These are phyloP conservation scores for Drosophila paramelanica DNA, from an alignment of 2,888 invertebrate species.

Conservation along the genomic window DNA sequence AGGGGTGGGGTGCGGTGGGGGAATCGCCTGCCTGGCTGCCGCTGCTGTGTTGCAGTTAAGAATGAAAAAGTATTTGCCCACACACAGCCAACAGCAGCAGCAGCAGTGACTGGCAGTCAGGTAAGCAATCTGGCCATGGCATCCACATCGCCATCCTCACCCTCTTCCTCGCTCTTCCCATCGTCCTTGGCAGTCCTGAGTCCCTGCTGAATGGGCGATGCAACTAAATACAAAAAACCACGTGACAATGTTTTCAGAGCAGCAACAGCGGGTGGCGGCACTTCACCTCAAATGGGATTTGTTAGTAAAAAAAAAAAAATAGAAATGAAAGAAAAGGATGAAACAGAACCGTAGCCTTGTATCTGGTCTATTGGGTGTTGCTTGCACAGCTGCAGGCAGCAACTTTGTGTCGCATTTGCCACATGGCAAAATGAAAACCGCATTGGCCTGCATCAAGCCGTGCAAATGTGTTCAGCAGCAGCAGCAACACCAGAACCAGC, in stretches of 20 bases:
- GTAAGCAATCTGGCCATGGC: slow-evolving; percentile 57
- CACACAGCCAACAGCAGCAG: slow-evolving; percentile 8
- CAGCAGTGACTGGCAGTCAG: slow-evolving; percentile 37
- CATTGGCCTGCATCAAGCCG: slow-evolving; percentile 58
- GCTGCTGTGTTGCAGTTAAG: slow-evolving; percentile 29
- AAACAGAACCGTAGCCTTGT: slow-evolving; percentile 9
- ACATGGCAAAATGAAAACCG: slow-evolving; percentile 57
- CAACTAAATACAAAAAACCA: slow-evolving; percentile 77
- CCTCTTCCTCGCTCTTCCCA: slow-evolving; percentile 11
- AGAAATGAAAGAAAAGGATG: not conserved
- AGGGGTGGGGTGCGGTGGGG: slow-evolving; percentile 5
- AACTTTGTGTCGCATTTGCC: slow-evolving; percentile 40
- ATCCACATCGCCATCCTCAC: slow-evolving; percentile 6
- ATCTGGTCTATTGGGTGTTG: slow-evolving; percentile 28
- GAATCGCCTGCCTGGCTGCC: not conserved
- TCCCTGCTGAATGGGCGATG: slow-evolving; percentile 38
- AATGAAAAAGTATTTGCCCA: slow-evolving; percentile 35
- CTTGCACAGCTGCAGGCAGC: slow-evolving; percentile 17
- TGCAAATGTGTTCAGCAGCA: slow-evolving; percentile 23
- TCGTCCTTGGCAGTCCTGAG: slow-evolving; percentile 16
- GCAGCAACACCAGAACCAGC: slow-evolving; percentile 12
- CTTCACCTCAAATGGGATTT: slow-evolving; percentile 22
- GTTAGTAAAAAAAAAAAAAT: not conserved
- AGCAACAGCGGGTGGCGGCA: slow-evolving; percentile 9
- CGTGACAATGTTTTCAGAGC: slow-evolving; percentile 75